phyloP scores from a whole-genome alignment of 2,888 invertebrate genomes.

The Rhagonycha fulva region DNA sequence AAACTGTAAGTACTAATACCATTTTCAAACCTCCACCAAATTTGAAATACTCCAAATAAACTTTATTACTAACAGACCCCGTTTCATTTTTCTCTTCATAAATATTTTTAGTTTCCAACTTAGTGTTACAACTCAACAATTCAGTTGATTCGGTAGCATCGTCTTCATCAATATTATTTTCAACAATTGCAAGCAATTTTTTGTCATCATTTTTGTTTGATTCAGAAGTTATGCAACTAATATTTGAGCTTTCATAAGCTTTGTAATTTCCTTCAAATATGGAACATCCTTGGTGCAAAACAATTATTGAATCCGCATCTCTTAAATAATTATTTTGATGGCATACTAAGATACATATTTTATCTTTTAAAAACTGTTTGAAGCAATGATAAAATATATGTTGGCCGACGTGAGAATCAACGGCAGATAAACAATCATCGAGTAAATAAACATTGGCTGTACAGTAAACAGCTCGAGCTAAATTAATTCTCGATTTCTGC shows the following conservation, averaged over 20 bases:
- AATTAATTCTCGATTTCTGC: conserved; percentile 76
- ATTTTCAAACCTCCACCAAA: conserved; percentile 37
- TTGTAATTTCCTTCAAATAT: conserved; percentile 63
- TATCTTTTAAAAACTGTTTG: conserved; percentile 58
- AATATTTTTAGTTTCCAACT: conserved; percentile 12
- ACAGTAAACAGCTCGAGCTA: conserved; percentile 73
- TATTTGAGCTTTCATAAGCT: background rate
- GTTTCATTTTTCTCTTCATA: conserved; percentile 38
- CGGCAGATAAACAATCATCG: conserved; percentile 78
- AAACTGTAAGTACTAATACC: conserved; percentile 26
- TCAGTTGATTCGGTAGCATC: background rate
- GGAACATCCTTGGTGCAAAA: conserved; percentile 60
- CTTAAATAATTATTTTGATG: conserved; percentile 66
- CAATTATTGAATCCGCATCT: conserved; percentile 57
- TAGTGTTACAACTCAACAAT: background rate
- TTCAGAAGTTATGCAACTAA: background rate
- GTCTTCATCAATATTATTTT: background rate
- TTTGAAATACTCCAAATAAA: conserved; percentile 38
- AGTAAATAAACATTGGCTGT: conserved; percentile 75
- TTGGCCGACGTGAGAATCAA: conserved; percentile 72
- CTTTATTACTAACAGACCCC: conserved; percentile 36
- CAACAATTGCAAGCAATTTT: background rate
- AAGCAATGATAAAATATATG: conserved; percentile 73
- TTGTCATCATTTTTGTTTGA: background rate
- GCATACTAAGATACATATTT: conserved; percentile 65